phyloP scores from a whole-genome alignment of 92 coral and sea anemone genomes.

The Phymanthus crucifer region DNA sequence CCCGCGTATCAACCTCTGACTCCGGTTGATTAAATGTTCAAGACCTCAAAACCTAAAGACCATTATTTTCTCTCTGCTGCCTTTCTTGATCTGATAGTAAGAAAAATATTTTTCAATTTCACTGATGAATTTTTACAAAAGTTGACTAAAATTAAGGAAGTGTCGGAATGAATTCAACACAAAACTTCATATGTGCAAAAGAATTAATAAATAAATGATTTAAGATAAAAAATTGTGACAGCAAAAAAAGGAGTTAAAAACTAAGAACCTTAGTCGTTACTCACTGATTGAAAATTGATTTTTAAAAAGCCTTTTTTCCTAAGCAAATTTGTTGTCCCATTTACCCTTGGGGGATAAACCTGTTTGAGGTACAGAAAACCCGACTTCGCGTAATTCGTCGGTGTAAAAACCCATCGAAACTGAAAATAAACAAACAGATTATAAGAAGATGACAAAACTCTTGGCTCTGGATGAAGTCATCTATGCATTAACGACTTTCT shows the following conservation, averaged over 20 bases:
- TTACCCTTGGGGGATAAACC: background rate
- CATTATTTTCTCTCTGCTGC: background rate
- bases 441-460: background rate
- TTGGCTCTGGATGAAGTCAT: background rate
- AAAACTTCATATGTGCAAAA: background rate
- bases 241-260: background rate
- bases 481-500: background rate
- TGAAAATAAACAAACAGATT: slow-evolving; percentile 10
- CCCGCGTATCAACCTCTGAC: background rate
- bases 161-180: background rate
- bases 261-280: background rate
- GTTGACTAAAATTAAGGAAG: no score
- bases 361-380: background rate
- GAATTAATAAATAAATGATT: background rate
- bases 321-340: background rate
- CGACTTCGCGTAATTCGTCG: background rate
- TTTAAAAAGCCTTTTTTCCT: slow-evolving; percentile 2
- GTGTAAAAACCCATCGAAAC: background rate
- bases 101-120: background rate
- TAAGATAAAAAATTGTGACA: background rate
- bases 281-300: background rate
- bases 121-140: background rate
- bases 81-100: background rate
- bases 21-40: background rate
- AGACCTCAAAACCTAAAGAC: background rate